phyloP scores from a whole-genome alignment of 2,797 vertebrate species.

The Kryptopterus vitreolus region DNA sequence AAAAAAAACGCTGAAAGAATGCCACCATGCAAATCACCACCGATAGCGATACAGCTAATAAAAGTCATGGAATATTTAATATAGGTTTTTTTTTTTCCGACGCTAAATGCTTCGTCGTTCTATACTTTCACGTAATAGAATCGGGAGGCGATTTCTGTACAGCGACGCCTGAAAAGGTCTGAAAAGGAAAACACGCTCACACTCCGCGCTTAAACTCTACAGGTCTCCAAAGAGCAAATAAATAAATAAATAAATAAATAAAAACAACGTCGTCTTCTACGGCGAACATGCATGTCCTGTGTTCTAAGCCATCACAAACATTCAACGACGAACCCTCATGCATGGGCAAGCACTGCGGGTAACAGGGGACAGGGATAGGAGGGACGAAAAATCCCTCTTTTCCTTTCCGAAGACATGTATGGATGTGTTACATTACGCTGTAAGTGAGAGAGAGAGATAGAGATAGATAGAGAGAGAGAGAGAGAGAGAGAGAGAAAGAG shows the following conservation, averaged over 20 bases:
- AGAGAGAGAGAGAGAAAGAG: constrained; percentile 1
- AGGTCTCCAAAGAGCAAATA: constrained; percentile 9
- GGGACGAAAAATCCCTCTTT: neutral
- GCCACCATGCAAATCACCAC: neutral
- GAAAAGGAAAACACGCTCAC: constrained; percentile 63
- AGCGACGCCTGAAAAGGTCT: constrained; percentile 63
- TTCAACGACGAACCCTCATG: constrained; percentile 16
- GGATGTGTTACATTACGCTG: neutral
- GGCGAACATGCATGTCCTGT: constrained; percentile 39
- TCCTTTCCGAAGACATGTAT: neutral
- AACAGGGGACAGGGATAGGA: neutral
- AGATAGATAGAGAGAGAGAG: neutral
- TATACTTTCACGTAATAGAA: neutral
- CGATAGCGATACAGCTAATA: neutral
- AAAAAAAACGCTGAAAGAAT: constrained; percentile 5
- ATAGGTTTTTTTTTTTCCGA: neutral
- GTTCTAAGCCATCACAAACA: neutral
- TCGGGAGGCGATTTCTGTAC: constrained; percentile 46
- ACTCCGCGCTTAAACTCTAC: constrained; percentile 63
- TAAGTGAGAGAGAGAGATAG: neutral
- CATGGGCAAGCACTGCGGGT: constrained; percentile 14
- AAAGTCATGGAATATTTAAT: neutral
- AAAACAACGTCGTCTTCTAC: constrained; percentile 21
- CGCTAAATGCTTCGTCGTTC: neutral
- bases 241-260: constrained; percentile 16